phyloP scores from a whole-genome alignment of 2,113 vertebrate species.

The Xyliphius kryptos region DNA sequence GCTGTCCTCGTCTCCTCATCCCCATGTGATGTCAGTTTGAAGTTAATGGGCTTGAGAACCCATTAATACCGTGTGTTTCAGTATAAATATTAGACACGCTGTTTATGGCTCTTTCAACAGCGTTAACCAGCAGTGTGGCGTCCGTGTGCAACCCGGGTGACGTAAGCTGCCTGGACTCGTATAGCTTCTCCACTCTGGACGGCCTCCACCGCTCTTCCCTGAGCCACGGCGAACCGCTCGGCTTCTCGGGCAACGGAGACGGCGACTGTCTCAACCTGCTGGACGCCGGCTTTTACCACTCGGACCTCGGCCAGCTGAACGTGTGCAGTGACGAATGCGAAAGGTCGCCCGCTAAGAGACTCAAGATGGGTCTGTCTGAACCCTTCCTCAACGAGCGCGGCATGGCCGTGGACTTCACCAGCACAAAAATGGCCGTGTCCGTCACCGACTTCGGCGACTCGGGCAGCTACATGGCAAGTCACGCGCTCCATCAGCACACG shows the following conservation, averaged over 20 bases:
- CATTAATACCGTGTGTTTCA: too few species aligned
- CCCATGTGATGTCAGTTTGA: too few species aligned
- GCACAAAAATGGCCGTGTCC: conserved; percentile 85
- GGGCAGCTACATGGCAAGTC: conserved; percentile 72
- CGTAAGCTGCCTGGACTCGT: conserved; percentile 71
- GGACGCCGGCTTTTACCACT: conserved; percentile 82
- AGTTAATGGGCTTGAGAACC: too few species aligned
- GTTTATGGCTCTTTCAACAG: conserved; percentile 48
- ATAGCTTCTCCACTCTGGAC: conserved; percentile 69
- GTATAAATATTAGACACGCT: background rate
- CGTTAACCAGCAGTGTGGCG: conserved; percentile 73
- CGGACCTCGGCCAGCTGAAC: conserved; percentile 67
- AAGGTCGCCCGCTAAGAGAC: conserved; percentile 67
- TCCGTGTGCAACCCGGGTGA: conserved; percentile 69
- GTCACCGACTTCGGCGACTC: conserved; percentile 79
- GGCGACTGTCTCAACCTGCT: conserved; percentile 83
- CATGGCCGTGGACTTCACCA: conserved; percentile 75
- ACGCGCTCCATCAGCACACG: conserved; percentile 69
- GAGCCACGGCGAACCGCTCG: conserved; percentile 74
- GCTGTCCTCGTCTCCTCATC: too few species aligned
- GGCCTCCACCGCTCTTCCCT: conserved; percentile 68
- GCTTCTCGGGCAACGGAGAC: conserved; percentile 70
- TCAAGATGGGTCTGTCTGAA: conserved; percentile 79
- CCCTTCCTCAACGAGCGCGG: conserved; percentile 68
- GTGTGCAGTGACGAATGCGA: conserved; percentile 75